Evolutionary conservation across 1,140 invertebrate genomes (phyloP), one percentile per base, ranked within the genome.

Genomic region (Druon quercuslanigerum): DNA sequence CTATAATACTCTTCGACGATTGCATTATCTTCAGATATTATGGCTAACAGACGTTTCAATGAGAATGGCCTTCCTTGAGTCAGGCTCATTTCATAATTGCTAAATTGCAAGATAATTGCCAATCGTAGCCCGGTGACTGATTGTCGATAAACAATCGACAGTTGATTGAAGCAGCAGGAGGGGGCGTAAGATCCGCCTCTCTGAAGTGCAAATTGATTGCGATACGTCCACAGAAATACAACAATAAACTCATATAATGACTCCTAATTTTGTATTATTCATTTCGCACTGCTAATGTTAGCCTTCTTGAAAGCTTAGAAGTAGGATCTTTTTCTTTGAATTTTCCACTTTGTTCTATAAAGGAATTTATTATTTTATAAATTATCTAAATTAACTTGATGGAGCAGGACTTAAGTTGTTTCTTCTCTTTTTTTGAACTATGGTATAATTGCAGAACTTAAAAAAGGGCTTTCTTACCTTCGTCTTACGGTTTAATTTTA

Each of bases 141-240:
- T 83, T 73, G 76, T 40, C 77, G 80, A 78, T 85, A 83, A 87
- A 87, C 85, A 86, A 86, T 87, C 80, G 81, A 46, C 73, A 52
- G 79, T 82, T 85, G 83, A 87, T 86, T 86, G 83, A 54, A 40
- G n/a, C 19, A 56, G 54, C n/a, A 9, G 54, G 17, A 17, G 52
- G n/a, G 0, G 40, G 40, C 40, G 40, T 19, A 56, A 56, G 54
- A 56, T 56, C 54, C 54, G 54, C 54, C 54, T 56, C 20, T 56
- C n/a, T 56, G 40, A 46, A 56, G n/a, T 56, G n/a, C 52, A 56
- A 56, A 56, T 56, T 46, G 40, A 46, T 46, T 56, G 17, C 52
- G 54, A 56, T 56, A 20, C 11, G 19, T 19, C 20, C 20, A 20
- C 17, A 56, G 54, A 56, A 56, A 19, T n/a, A 56, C 52, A 56